Evolutionary conservation across 1,140 invertebrate species (phyloP).

Genomic region (Pogonus chalceus): DNA sequence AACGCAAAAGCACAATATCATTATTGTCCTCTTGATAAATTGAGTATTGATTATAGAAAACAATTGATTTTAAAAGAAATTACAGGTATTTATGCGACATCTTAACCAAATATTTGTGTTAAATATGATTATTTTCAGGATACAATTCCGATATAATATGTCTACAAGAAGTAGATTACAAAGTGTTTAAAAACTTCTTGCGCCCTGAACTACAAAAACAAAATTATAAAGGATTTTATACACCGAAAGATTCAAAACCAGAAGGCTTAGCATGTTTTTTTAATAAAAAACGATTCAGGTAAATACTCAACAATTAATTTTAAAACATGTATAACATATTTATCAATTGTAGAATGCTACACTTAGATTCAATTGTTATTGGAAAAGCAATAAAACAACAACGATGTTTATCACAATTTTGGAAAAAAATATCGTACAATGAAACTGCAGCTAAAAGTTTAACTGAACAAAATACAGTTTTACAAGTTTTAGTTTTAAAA

Average conservation of each 20-base stretch:
- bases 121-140: slow-evolving; percentile 41
- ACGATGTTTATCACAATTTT: slow-evolving; percentile 47
- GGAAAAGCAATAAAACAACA: slow-evolving; percentile 46
- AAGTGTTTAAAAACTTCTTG: slow-evolving; percentile 67
- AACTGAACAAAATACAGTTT: slow-evolving; percentile 49
- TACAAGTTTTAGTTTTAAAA: slow-evolving; percentile 52
- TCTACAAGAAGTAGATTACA: slow-evolving; percentile 84
- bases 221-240: slow-evolving; percentile 50
- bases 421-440: slow-evolving; percentile 51
- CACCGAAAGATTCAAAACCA: slow-evolving; percentile 58
- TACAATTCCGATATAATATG: slow-evolving; percentile 86
- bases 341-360: slow-evolving; percentile 1
- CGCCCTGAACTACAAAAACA: slow-evolving; percentile 44
- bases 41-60: slow-evolving; percentile 79
- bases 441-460: slow-evolving; percentile 49
- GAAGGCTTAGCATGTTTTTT: slow-evolving; percentile 80
- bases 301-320: slow-evolving; percentile 18
- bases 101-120: background rate
- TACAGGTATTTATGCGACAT: slow-evolving; percentile 43
- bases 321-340: background rate
- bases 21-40: slow-evolving; percentile 72
- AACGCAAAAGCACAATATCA: slow-evolving; percentile 64
- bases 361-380: slow-evolving; percentile 31
- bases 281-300: slow-evolving; percentile 48
- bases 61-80: slow-evolving; percentile 77